These are phyloP conservation scores for Phasia obesa DNA, from an alignment of 2,888 invertebrate species.

Conservation along the genomic window DNA sequence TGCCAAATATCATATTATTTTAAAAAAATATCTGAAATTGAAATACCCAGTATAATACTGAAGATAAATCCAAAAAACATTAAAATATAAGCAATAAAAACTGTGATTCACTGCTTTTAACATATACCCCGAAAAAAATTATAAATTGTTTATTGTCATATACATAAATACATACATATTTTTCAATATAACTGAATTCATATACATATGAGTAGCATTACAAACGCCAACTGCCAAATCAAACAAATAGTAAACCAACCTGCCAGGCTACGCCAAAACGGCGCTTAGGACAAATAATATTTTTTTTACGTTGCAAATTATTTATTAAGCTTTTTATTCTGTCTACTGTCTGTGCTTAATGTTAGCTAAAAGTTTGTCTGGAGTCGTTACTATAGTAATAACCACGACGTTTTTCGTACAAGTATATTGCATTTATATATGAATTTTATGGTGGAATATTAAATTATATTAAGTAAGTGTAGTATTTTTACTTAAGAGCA, in stretches of 20 bases:
- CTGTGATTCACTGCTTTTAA: conserved; percentile 25
- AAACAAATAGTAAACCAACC: conserved; percentile 53
- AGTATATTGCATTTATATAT: conserved; percentile 13
- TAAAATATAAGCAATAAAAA: neutral
- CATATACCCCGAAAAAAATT: neutral
- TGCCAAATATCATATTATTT: no score
- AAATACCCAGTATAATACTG: no score
- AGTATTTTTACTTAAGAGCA: conserved; percentile 54
- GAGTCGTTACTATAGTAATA: conserved; percentile 25
- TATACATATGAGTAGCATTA: neutral
- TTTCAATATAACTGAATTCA: conserved; percentile 1
- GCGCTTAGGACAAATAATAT: conserved; percentile 54
- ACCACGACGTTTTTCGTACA: conserved; percentile 3
- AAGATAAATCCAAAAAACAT: no score
- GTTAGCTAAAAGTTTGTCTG: conserved; percentile 24
- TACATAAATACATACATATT: conserved; percentile 2
- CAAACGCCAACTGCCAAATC: conserved; percentile 37
- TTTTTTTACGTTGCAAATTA: conserved; percentile 63
- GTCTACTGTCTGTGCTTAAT: conserved; percentile 30
- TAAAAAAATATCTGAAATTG: no score
- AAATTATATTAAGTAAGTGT: conserved; percentile 57
- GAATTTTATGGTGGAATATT: conserved; percentile 35
- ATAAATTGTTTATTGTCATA: conserved; percentile 1
- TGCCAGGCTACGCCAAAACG: conserved; percentile 63
- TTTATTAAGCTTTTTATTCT: conserved; percentile 51